These are phyloP conservation scores for Osmerus eperlanus DNA, from an alignment of 2,113 vertebrate species.

Conservation along the genomic window DNA sequence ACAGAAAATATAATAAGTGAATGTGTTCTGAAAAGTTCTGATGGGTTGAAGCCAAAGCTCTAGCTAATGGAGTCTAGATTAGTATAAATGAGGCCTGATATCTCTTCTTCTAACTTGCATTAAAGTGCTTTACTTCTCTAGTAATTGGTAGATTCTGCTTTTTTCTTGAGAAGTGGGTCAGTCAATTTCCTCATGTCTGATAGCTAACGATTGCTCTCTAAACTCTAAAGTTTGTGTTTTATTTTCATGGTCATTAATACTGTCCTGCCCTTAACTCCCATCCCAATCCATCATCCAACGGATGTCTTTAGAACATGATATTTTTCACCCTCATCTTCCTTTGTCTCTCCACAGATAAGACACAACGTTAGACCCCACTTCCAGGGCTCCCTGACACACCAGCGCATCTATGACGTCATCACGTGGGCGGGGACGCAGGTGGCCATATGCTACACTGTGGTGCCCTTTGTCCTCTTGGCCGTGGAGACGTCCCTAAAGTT, in stretches of 20 bases:
- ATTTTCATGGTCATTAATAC: too few species aligned
- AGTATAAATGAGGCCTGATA: too few species aligned
- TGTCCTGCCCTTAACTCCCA: too few species aligned
- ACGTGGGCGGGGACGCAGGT: conserved; percentile 90
- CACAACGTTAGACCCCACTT: conserved; percentile 89
- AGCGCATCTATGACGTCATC: conserved; percentile 83
- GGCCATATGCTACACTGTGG: conserved; percentile 93
- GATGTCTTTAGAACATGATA: not conserved
- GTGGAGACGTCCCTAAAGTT: conserved; percentile 87
- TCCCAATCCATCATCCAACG: not conserved
- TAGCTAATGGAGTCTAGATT: not conserved
- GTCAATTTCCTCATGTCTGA: not conserved
- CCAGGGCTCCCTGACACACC: conserved; percentile 74
- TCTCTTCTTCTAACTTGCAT: too few species aligned
- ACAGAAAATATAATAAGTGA: too few species aligned
- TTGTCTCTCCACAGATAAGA: conserved; percentile 76
- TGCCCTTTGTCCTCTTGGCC: conserved; percentile 91
- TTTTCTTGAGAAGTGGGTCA: not conserved
- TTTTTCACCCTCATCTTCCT: not conserved
- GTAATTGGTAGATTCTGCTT: too few species aligned
- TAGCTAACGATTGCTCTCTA: not conserved
- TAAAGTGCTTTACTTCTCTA: not conserved
- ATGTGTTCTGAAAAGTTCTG: too few species aligned
- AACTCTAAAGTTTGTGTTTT: not conserved
- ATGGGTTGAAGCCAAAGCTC: not conserved